Base-by-base conservation (phyloP, 2,888 invertebrate genomes). In the Oxyscelio sp. region DNA sequence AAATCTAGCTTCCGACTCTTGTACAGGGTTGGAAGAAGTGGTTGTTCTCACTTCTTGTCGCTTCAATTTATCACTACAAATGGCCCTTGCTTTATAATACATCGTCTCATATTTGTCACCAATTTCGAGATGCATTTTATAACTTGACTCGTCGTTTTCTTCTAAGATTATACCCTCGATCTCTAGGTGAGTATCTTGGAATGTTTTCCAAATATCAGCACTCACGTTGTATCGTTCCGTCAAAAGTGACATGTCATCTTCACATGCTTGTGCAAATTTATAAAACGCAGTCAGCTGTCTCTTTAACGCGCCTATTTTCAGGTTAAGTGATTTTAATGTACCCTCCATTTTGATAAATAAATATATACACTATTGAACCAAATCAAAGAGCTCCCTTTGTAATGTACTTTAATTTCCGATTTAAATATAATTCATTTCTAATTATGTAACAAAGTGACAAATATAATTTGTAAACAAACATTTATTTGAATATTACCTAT, bases 61-160 rank as follows among this genome's bases (percentile, higher is more conserved):
- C 4, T 40, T 22, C 50, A 50, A 50, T 17, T 13, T 50, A 4
- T 50, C 22, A 13, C 11, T 21, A 17, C 50, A 50, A 13, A 24
- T 13, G 22, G 50, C 50, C 13, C 21, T 21, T 9, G 50, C 50
- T 50, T 50, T 11, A 50, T 22, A 50, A 13, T 27, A 56, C 22
- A 31, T 56, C n/a, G 15, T 31, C 56, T 56, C n/a, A n/a, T 58
- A 15, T 58, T 34, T 58, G 19, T 54, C 22, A 22, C 4, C 24
- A 52, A 21, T 52, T 52, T 52, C 52, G 19, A 17, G 21, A 4
- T 22, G 22, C 22, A 22, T 4, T 17, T 17, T 40, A 11, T n/a
- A 40, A 40, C 5, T 3, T 40, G 1, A 21, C 8, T 54, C 22
- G 11, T 24, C 22, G 4, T 22, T 22, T 13, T 1, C 24, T 2